Evolutionary conservation across 2,797 vertebrate genomes (phyloP), one percentile per base, ranked within the genome.

Genomic region (Avahi laniger): DNA sequence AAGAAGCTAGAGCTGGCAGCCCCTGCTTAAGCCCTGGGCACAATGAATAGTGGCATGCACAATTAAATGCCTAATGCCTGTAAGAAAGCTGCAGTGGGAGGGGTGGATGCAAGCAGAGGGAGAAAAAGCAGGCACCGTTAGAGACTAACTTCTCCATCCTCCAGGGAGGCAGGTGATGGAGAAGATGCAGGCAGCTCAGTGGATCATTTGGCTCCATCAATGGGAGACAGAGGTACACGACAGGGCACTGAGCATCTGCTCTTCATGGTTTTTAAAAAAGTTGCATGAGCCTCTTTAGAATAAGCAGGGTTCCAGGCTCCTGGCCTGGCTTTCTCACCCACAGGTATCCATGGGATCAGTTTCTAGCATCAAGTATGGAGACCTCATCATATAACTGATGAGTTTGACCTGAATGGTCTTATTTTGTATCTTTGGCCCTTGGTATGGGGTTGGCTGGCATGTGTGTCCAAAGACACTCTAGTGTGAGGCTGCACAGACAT

Each of bases 21-120:
- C 95, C 91, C 90, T 97, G 96, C 33, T 28, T 61, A 28, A 57
- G 69, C 91, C 90, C 46, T 10, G 65, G 93, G 92, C 89, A 97
- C 75, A 73, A 41, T 59, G 78, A 95, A 73, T 38, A 78, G 22
- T 91, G 96, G 92, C 88, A 92, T 0, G 2, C 85, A 76, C 72
- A 83, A 89, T 97, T 97, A 95, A 87, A 94, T 95, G 95, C 92
- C 89, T 96, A 90, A 70, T 69, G 95, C 96, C 84, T 89, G 50
- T 87, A 72, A 89, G 93, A 73, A 97, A 76, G 50, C 82, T 70
- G 22, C 30, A 17, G 57, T 5, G 46, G 80, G 69, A 91, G 83
- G 50, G 41, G 30, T 1, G 73, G 46, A 38, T 1, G 67, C 30
- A 88, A 81, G 95, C 91, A 89, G n/a, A 41, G 87, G 79, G 94